phyloP scores from a whole-genome alignment of 1,140 invertebrate genomes.

The Hirudo medicinalis region DNA sequence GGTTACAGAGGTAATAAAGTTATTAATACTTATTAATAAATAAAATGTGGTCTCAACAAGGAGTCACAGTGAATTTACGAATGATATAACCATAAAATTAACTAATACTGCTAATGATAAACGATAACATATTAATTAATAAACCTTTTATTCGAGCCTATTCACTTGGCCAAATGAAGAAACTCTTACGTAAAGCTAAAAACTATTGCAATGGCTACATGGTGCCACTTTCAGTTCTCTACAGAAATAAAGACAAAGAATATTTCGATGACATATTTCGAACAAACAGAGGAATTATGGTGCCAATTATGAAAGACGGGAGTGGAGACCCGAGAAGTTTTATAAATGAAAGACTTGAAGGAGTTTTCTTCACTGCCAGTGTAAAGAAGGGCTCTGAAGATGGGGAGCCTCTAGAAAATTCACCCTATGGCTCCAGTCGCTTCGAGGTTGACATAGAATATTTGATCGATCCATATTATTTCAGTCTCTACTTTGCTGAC shows the following conservation, averaged over 20 bases:
- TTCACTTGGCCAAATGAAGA: no score
- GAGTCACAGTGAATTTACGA: no score
- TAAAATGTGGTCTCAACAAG: no score
- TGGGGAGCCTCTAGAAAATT: constrained; percentile 1
- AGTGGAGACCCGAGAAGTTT: constrained; percentile 10
- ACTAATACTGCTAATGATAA: no score
- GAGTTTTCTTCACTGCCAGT: constrained; percentile 16
- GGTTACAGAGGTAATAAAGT: no score
- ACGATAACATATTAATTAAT: no score
- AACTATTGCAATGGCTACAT: neutral
- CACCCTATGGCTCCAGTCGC: constrained; percentile 10
- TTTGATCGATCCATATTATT: neutral
- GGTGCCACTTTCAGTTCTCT: neutral
- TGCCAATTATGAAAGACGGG: constrained; percentile 12
- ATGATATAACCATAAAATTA: no score
- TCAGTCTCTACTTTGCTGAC: constrained; percentile 20
- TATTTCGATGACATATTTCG: constrained; percentile 3
- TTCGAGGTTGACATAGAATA: neutral
- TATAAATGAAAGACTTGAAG: constrained; percentile 17
- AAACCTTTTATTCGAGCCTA: no score
- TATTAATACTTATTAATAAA: no score
- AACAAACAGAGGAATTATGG: neutral
- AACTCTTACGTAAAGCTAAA: no score
- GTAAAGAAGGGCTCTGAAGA: neutral
- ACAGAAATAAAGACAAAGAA: constrained; percentile 5